Percentiles rank a stretch among this genome's conserved stretches.
phyloP scores from a whole-genome alignment of 2,113 vertebrate genomes.

The Petrocephalus microphthalmus region DNA sequence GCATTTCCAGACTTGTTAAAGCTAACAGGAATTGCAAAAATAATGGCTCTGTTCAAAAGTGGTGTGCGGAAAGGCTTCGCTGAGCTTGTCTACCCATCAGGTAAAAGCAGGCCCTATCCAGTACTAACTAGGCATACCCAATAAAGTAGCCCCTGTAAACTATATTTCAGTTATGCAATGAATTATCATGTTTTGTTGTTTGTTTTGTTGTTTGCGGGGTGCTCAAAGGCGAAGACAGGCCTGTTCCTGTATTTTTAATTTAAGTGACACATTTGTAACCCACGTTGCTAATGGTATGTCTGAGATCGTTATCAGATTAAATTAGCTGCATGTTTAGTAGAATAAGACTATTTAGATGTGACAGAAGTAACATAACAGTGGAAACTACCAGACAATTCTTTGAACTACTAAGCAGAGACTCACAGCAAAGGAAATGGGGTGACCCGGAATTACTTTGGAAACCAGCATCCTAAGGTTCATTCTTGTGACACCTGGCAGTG shows the following conservation, averaged over 20 bases:
- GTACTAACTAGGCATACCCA: neutral
- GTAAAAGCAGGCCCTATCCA: neutral
- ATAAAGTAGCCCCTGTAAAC: neutral
- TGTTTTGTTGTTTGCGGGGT: conserved; percentile 25
- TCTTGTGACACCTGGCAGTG: too few relatives aligned
- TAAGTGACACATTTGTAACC: neutral
- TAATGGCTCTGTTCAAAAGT: neutral
- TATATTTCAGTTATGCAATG: conserved; percentile 30
- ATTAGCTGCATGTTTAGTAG: neutral
- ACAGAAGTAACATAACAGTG: neutral
- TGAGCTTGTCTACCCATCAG: neutral
- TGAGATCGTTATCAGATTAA: neutral
- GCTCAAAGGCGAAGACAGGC: neutral
- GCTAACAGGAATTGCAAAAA: neutral
- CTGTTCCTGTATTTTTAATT: neutral
- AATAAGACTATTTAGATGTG: neutral
- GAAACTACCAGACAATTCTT: neutral
- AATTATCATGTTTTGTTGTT: conserved; percentile 23
- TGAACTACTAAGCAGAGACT: neutral
- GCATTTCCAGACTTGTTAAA: neutral
- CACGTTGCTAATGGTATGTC: neutral
- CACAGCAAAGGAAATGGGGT: neutral
- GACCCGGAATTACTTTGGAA: neutral
- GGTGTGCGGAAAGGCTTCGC: neutral
- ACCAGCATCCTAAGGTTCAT: neutral